Evolutionary conservation across 2,888 invertebrate species (phyloP), one percentile per base, ranked within the genome.

Genomic region (Physocephala rufipes): DNA sequence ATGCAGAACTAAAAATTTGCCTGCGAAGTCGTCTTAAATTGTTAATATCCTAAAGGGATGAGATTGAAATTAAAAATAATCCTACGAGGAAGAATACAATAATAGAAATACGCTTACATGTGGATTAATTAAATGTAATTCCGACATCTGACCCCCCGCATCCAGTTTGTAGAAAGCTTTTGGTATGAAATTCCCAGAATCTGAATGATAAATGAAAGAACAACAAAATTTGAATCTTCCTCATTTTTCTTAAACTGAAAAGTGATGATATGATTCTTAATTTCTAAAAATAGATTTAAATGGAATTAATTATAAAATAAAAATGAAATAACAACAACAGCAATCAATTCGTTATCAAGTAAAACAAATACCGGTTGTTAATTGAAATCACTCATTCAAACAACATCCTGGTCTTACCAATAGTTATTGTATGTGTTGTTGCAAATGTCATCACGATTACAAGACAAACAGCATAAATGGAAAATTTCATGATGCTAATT

Each of bases 101-200:
- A 13, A 26, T 65, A 5, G 28, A 21, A 21, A 24, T 30, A 13
- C 67, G 76, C 78, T 76, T 73, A 85, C 76, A 68, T 80, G 80
- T 21, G 75, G 79, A 71, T 78, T 84, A 13, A 84, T 80, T 13
- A 80, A 76, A 71, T 80, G 80, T 15, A 83, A 74, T 73, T 78
- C 73, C 16, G 84, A 85, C 58, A 79, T 81, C 66, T 80, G 84
- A 4, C 84, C 84, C 71, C 83, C 76, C 2, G 81, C 68, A 69
- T 84, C 85, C 70, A 84, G 62, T 2, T 79, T 85, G 68, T 80
- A 84, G 75, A 82, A 80, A 15, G 84, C 80, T 45, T 80, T 79
- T 1, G 84, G 84, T 62, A 85, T 76, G 28, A 83, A 84, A 45
- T 80, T 80, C 1, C 82, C 84, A 70, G 79, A 75, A 73, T 82